These are phyloP conservation scores for Hedychridium roseum DNA, from an alignment of 2,888 invertebrate genomes.

Conservation along the genomic window DNA sequence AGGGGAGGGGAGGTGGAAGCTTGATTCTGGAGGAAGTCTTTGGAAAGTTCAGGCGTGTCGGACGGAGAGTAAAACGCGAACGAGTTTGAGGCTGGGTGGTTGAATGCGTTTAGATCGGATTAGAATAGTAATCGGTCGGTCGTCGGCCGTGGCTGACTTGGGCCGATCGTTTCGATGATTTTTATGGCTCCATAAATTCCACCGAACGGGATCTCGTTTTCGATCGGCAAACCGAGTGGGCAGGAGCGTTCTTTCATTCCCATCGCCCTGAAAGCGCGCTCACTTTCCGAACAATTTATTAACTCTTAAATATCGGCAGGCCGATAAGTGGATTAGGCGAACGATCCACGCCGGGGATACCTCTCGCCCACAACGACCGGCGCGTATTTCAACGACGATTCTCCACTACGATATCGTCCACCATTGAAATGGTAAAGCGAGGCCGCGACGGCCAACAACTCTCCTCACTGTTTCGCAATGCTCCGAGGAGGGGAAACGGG, in stretches of 20 bases:
- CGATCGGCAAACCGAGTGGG: constrained; percentile 3
- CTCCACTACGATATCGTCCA: no score
- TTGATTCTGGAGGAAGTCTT: no score
- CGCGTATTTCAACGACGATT: not conserved
- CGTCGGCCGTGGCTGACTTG: not conserved
- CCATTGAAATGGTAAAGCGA: no score
- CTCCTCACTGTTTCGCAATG: not conserved
- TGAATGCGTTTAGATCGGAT: no score
- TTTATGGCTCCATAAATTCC: constrained; percentile 5
- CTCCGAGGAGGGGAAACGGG: no score
- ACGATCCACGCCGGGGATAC: not conserved
- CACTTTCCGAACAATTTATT: constrained; percentile 7
- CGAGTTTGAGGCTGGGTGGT: no score
- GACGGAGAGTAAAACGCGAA: no score
- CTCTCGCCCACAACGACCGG: not conserved
- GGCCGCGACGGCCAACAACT: no score
- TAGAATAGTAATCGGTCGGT: not conserved
- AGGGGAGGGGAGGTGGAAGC: no score
- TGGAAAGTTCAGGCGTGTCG: no score
- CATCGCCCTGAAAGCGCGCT: not conserved
- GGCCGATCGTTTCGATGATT: not conserved
- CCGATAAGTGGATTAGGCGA: constrained; percentile 6
- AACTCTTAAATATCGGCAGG: constrained; percentile 3
- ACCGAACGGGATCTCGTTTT: not conserved
- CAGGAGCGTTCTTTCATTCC: constrained; percentile 6